Evolutionary conservation across 1,140 invertebrate species (phyloP), one percentile per base, ranked within the genome.

Genomic region (Temnothorax nylanderi): DNA sequence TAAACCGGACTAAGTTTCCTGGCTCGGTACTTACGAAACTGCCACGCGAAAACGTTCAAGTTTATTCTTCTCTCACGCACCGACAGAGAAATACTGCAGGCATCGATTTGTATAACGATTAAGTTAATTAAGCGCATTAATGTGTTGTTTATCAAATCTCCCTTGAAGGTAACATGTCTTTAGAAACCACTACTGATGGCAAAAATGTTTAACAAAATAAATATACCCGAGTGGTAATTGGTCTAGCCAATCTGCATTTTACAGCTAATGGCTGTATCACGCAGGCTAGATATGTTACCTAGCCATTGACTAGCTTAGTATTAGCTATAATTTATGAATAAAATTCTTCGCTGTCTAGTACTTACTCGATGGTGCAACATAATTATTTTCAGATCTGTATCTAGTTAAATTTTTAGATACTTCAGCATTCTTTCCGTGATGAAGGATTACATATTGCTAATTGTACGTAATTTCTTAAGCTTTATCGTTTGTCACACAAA

Each of bases 31-130:
- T 91, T 80, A 65, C 60, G 85, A 85, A 92, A 91, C 78, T 76
- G 71, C 71, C 77, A 80, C 74, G 26, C 86, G 89, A 91, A 92
- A 89, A 91, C 49, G 65, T 65, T 60, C 74, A 90, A 93, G 88
- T 92, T 92, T 92, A 91, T 91, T 87, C 78, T 71, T 72, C 34
- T 16, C 13, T 18, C 32, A 54, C 72, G 49, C 69, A 65, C 47
- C 64, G 47, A n/a, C 32, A 47, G 77, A 87, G 89, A 88, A 89
- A 88, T 74, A 80, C 77, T 64, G 60, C 64, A 75, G 86, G 87
- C 88, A 89, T 91, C 91, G 87, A 93, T 93, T 92, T 93, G 89
- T 90, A 92, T 91, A 91, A 91, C 89, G 89, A 92, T 93, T 93
- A 93, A 92, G 71, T 90, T 88, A 91, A 92, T 92, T 92, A 90